phyloP scores from a whole-genome alignment of 1,140 invertebrate genomes.

The Portunus trituberculatus region DNA sequence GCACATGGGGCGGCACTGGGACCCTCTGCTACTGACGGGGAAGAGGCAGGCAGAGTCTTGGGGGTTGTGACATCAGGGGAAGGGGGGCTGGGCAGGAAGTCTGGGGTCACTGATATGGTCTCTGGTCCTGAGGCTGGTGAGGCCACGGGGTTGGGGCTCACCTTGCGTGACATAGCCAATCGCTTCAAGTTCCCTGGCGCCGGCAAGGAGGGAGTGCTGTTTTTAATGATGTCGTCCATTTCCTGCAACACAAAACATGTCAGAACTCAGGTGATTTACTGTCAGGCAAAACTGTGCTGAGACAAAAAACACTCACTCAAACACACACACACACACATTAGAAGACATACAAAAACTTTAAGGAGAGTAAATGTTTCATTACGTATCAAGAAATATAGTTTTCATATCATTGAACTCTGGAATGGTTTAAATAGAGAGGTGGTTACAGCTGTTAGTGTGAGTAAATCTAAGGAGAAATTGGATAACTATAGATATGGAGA shows the following conservation, averaged over 20 bases:
- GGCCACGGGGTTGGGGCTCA: neutral
- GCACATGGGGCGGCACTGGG: neutral
- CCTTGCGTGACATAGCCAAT: constrained; percentile 46
- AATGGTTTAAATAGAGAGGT: too few species aligned
- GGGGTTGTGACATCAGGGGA: constrained; percentile 55
- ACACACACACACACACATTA: too few species aligned
- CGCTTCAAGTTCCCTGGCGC: constrained; percentile 54
- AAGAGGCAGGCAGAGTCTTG: constrained; percentile 48
- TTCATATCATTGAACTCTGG: too few species aligned
- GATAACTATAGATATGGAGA: too few species aligned
- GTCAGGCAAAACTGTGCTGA: too few species aligned
- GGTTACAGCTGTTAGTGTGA: too few species aligned
- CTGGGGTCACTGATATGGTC: constrained; percentile 62
- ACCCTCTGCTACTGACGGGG: constrained; percentile 27
- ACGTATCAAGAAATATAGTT: too few species aligned
- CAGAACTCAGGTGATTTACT: too few species aligned
- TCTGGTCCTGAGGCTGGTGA: constrained; percentile 40
- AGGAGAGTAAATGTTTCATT: too few species aligned
- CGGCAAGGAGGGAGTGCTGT: constrained; percentile 60
- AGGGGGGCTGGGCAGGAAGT: constrained; percentile 57
- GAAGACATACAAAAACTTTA: too few species aligned
- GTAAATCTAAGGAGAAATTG: too few species aligned
- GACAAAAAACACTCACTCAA: too few species aligned
- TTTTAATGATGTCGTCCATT: constrained; percentile 67
- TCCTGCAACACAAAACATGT: constrained; percentile 52